Evolutionary conservation across 2,888 invertebrate genomes (phyloP).

Genomic region (Zootermopsis nevadensis): DNA sequence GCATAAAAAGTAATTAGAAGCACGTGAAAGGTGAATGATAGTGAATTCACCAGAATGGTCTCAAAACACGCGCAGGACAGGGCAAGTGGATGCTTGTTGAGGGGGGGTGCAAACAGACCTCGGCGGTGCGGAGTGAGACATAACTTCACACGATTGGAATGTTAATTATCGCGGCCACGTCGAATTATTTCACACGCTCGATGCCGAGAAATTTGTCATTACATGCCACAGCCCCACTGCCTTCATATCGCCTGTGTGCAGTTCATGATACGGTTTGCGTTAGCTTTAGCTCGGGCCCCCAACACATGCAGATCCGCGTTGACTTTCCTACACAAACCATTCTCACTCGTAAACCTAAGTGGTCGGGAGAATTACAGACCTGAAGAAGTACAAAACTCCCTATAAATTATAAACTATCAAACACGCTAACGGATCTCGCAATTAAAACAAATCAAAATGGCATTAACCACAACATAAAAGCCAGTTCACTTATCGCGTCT

Average conservation of each 20-base stretch:
- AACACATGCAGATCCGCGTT: background rate
- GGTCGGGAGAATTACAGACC: too few species aligned
- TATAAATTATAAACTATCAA: too few species aligned
- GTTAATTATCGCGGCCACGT: slow-evolving; percentile 50
- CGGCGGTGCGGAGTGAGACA: slow-evolving; percentile 34
- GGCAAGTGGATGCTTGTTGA: slow-evolving; percentile 31
- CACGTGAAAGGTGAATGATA: background rate
- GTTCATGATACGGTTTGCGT: background rate
- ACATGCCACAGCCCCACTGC: slow-evolving; percentile 42
- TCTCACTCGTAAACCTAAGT: background rate
- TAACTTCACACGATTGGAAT: slow-evolving; percentile 49
- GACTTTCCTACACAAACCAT: slow-evolving; percentile 25
- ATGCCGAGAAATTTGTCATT: slow-evolving; percentile 48
- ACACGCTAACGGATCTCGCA: too few species aligned
- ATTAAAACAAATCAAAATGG: too few species aligned
- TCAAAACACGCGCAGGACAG: slow-evolving; percentile 32
- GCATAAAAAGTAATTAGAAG: background rate
- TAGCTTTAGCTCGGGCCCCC: background rate
- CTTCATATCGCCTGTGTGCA: slow-evolving; percentile 17
- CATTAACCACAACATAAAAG: too few species aligned
- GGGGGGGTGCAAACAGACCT: slow-evolving; percentile 27
- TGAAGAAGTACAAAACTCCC: too few species aligned
- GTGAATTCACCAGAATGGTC: background rate
- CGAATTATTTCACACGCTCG: slow-evolving; percentile 48
- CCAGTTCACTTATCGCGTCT: too few species aligned